Conservation (phyloP, 2,888 invertebrate genomes). For the Aspidiotus rigidus region DNA sequence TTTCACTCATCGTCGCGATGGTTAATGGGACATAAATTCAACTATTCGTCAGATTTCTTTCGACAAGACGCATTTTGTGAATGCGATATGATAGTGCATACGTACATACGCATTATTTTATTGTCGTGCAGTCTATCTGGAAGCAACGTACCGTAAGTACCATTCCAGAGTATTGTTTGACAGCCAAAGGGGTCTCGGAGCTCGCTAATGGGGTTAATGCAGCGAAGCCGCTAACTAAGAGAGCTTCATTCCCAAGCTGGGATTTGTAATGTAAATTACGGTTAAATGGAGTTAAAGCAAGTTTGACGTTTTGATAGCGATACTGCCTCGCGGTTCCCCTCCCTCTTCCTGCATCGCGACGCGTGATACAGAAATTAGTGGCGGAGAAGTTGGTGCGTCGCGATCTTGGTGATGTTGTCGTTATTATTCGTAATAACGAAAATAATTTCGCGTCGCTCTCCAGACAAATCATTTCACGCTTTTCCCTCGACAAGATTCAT, state of each 20-base stretch:
- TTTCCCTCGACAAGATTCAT: neutral
- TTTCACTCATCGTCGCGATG: too few species aligned
- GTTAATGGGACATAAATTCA: too few species aligned
- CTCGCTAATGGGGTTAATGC: constrained; percentile 30
- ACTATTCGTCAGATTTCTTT: too few species aligned
- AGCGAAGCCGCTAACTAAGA: constrained; percentile 13
- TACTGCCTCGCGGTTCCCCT: neutral
- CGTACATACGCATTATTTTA: too few species aligned
- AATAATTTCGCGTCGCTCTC: constrained; percentile 4
- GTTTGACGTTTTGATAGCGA: constrained; percentile 29
- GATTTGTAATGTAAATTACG: constrained; percentile 32
- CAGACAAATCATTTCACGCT: neutral
- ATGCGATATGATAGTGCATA: too few species aligned
- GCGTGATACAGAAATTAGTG: neutral
- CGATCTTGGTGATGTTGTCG: too few species aligned
- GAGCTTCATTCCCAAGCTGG: constrained; percentile 23
- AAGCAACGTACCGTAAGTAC: too few species aligned
- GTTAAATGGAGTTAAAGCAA: constrained; percentile 31
- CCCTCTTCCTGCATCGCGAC: neutral
- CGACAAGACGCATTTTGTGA: too few species aligned
- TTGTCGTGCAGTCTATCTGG: too few species aligned
- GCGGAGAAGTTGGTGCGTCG: too few species aligned
- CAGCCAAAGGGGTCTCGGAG: constrained; percentile 25
- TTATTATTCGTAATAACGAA: neutral
- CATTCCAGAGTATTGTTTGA: neutral